Percentiles rank a stretch among this genome's conserved stretches.
Conservation (phyloP, 1,140 invertebrate genomes). For the Micrasema longulum region DNA sequence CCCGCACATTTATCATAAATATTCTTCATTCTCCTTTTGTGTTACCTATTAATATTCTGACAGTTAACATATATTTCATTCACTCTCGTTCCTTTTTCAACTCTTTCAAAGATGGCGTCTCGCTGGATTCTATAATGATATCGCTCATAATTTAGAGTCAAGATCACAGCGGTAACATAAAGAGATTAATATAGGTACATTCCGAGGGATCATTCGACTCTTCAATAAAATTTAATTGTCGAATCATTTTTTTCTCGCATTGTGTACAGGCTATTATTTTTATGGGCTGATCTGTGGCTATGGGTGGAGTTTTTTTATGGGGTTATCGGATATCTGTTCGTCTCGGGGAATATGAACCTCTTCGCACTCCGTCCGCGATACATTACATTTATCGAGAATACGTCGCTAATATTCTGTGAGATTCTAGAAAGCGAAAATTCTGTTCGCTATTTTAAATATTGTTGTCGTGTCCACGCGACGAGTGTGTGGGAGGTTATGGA, state of each 20-base stretch:
- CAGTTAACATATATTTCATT: constrained; percentile 55
- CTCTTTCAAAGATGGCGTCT: constrained; percentile 51
- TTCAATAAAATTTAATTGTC: constrained; percentile 54
- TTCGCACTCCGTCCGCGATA: not conserved
- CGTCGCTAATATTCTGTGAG: not conserved
- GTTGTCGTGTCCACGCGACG: too few species aligned
- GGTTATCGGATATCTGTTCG: constrained; percentile 36
- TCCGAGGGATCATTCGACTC: constrained; percentile 50
- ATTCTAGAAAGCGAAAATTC: too few species aligned
- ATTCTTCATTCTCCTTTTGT: constrained; percentile 53
- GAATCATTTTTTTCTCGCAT: constrained; percentile 46
- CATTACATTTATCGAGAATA: not conserved
- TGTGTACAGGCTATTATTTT: constrained; percentile 46
- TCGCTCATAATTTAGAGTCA: constrained; percentile 55
- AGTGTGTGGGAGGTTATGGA: too few species aligned
- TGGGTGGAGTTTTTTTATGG: constrained; percentile 28
- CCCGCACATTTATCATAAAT: constrained; percentile 54
- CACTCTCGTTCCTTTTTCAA: constrained; percentile 51
- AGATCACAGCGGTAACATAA: constrained; percentile 53
- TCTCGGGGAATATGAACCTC: constrained; percentile 17
- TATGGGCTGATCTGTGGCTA: constrained; percentile 23
- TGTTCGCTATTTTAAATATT: too few species aligned
- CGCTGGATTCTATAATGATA: constrained; percentile 54
- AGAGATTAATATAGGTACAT: constrained; percentile 54
- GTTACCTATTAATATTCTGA: constrained; percentile 55